These are phyloP conservation scores for Eulemur mongoz DNA, from an alignment of 2,797 vertebrate genomes.

Conservation along the genomic window DNA sequence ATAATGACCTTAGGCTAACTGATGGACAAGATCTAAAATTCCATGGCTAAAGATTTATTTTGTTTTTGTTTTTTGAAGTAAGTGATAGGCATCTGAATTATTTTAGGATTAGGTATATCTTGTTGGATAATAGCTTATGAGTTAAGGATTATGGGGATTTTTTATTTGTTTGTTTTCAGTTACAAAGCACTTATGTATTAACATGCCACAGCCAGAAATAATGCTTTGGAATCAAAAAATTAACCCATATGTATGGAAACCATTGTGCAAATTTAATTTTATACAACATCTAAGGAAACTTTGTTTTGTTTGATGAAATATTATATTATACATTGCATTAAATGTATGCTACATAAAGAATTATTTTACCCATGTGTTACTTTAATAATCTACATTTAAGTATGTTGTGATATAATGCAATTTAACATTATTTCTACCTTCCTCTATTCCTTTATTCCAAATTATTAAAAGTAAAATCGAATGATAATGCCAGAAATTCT, in stretches of 20 bases:
- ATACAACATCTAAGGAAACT: constrained; percentile 69
- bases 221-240: constrained; percentile 80
- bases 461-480: neutral
- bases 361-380: constrained; percentile 72
- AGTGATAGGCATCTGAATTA: constrained; percentile 29
- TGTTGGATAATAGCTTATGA: neutral
- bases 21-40: neutral
- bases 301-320: constrained; percentile 77
- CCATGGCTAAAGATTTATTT: neutral
- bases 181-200: neutral
- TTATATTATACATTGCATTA: constrained; percentile 73
- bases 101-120: neutral
- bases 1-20: neutral
- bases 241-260: constrained; percentile 76
- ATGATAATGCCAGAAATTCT: constrained; percentile 5
- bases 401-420: neutral
- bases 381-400: constrained; percentile 44
- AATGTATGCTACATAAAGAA: constrained; percentile 63
- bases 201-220: constrained; percentile 71
- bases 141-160: neutral
- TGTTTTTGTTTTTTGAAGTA: neutral
- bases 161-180: neutral
- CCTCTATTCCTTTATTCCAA: neutral
- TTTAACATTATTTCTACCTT: neutral
- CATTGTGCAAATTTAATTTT: constrained; percentile 80